Base-by-base conservation (phyloP, 2,113 vertebrate genomes). In the Caloenas nicobarica region DNA sequence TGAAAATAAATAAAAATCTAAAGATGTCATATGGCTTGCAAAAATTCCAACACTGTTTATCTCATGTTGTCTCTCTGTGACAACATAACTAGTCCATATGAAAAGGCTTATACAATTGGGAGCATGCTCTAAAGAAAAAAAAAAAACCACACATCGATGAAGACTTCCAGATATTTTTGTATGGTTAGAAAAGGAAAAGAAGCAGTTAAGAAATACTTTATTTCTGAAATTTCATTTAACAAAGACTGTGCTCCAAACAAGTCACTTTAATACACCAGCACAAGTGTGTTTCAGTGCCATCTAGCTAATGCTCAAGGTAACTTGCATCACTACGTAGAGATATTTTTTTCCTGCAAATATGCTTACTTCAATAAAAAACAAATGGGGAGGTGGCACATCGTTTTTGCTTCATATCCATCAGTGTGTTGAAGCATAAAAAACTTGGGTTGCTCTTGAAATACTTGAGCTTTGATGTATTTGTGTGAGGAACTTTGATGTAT, bases 271-370 rank as follows among this genome's bases (percentile, higher is more conserved):
- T 33, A 86, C 16, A 91, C 76, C 53, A 88, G 65, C 83, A 86
- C 22, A 40, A 86, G 42, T 5, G 36, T 71, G 72, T 91, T 93
- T 95, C 90, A 91, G 88, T 90, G 86, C 82, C 91, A 97, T 73
- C 87, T 91, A 97, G 89, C 87, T 95, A 93, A 86, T 4, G 1
- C 33, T 81, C 34, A 57, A 29, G 60, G 94, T 93, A 95, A 93
- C 79, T 89, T 66, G n/a, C 71, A 86, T 90, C 46, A 51, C 22
- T 50, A 25, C 40, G 74, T 11, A 91, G 33, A 24, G 5, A 34
- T 58, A 5, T 34, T 71, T 61, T 64, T 61, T 58, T 7, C 50
- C 46, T 48, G 23, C 24, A 92, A 93, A 80, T 53, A 68, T 36
- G 14, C 21, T 8, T 71, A n/a, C 36, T 73, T 81, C 56, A 71